These are phyloP conservation scores for Lycocerus yunnanus DNA, from an alignment of 2,888 invertebrate species.

Conservation along the genomic window DNA sequence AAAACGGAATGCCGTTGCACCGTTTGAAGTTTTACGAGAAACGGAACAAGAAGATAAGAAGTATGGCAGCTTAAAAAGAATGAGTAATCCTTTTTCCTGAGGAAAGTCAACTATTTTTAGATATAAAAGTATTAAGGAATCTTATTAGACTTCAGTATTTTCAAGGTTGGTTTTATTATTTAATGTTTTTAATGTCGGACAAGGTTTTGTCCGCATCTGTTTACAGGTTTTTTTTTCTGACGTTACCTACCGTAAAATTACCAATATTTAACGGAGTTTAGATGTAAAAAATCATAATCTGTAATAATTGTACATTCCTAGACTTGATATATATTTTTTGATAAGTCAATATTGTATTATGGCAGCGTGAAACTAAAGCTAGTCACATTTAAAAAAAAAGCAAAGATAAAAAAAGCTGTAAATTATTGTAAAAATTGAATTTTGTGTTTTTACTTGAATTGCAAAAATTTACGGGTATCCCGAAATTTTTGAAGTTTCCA, in stretches of 20 bases:
- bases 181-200: background rate
- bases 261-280: background rate
- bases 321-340: background rate
- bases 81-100: conserved; percentile 62
- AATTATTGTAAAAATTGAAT: background rate
- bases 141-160: conserved; percentile 9
- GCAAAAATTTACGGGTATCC: background rate
- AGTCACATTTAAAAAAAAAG: background rate
- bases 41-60: conserved; percentile 60
- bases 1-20: conserved; percentile 57
- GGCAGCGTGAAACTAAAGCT: background rate
- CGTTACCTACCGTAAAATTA: background rate
- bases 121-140: conserved; percentile 31
- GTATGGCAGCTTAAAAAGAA: conserved; percentile 53
- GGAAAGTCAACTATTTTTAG: conserved; percentile 37
- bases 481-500: background rate
- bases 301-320: background rate
- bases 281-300: background rate
- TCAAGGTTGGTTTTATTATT: background rate
- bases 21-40: conserved; percentile 68
- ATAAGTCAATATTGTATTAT: background rate
- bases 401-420: background rate
- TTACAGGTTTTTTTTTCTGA: background rate
- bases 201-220: background rate
- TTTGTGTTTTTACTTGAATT: background rate